Conservation (phyloP, 2,113 vertebrate species). For the Albula glossodonta region DNA sequence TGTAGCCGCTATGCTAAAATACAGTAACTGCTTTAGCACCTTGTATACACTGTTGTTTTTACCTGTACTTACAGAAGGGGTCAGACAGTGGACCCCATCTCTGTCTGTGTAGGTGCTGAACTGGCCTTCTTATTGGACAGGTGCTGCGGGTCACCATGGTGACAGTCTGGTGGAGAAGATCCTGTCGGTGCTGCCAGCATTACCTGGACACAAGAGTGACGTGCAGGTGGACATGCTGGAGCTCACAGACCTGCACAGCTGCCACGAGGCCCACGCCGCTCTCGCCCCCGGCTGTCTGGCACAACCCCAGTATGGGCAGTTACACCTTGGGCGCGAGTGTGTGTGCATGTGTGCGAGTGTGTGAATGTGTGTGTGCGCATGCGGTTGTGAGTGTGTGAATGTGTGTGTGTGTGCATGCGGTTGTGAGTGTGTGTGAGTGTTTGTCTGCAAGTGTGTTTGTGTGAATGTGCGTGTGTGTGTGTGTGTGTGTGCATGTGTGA, state of each 20-base stretch:
- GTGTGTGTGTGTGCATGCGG: no score
- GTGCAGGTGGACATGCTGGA: constrained; percentile 89
- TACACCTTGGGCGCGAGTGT: not conserved
- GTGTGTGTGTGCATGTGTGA: no score
- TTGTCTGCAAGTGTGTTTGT: constrained; percentile 8
- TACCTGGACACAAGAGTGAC: constrained; percentile 85
- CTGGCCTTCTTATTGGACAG: constrained; percentile 55
- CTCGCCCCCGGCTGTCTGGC: constrained; percentile 90
- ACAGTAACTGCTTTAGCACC: no score
- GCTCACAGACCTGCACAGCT: constrained; percentile 78
- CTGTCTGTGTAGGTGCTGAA: not conserved
- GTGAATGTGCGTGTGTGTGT: no score
- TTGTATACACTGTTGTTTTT: no score
- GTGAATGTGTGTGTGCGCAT: not conserved
- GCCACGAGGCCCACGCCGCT: constrained; percentile 64
- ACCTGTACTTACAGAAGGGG: no score
- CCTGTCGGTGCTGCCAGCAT: constrained; percentile 78
- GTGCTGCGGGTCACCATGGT: constrained; percentile 90
- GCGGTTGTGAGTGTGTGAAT: not conserved
- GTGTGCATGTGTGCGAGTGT: not conserved
- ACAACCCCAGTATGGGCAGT: constrained; percentile 73
- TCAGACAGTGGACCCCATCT: no score
- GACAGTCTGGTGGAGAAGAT: constrained; percentile 94
- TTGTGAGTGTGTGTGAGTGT: constrained; percentile 28
- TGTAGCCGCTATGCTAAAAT: no score